Conservation (phyloP, 2,797 vertebrate genomes). For the Phrynocephalus vlangalii region DNA sequence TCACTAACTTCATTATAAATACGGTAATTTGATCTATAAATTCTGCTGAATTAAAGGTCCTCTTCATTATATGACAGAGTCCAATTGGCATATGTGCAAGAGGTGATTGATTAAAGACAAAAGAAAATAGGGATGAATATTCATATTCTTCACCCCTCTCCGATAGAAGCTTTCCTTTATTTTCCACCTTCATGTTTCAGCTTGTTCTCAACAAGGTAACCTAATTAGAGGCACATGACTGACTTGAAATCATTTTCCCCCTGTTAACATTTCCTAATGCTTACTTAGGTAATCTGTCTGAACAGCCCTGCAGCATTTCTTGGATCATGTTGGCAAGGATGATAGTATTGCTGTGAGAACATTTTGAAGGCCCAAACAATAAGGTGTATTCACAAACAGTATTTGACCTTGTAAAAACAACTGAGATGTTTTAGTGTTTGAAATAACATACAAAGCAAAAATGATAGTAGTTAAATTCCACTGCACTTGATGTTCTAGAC, state of each 20-base stretch:
- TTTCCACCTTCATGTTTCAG: neutral
- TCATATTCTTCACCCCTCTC: neutral
- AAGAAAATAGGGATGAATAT: neutral
- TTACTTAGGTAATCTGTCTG: constrained; percentile 13
- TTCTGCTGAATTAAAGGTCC: neutral
- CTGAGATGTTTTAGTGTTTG: constrained; percentile 35
- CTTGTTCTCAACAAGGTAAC: constrained; percentile 22
- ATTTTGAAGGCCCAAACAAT: constrained; percentile 21
- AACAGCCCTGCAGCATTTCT: fast-evolving
- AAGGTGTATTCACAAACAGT: constrained; percentile 2
- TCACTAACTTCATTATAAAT: too few relatives aligned
- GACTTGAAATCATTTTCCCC: neutral
- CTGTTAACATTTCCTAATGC: constrained; percentile 17
- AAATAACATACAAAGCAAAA: constrained; percentile 4
- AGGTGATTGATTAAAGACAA: constrained; percentile 6
- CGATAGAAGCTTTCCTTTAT: neutral
- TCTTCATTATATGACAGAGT: constrained; percentile 1
- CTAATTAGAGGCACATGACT: neutral
- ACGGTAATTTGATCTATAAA: neutral
- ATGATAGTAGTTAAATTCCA: neutral
- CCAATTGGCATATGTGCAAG: neutral
- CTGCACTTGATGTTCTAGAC: neutral
- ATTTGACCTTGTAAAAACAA: constrained; percentile 24
- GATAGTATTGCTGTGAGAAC: constrained; percentile 12
- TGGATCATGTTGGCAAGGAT: neutral